Percentiles rank a stretch among this genome's conserved stretches.
These are phyloP conservation scores for Varecia variegata DNA, from an alignment of 2,797 vertebrate genomes.

Conservation along the genomic window DNA sequence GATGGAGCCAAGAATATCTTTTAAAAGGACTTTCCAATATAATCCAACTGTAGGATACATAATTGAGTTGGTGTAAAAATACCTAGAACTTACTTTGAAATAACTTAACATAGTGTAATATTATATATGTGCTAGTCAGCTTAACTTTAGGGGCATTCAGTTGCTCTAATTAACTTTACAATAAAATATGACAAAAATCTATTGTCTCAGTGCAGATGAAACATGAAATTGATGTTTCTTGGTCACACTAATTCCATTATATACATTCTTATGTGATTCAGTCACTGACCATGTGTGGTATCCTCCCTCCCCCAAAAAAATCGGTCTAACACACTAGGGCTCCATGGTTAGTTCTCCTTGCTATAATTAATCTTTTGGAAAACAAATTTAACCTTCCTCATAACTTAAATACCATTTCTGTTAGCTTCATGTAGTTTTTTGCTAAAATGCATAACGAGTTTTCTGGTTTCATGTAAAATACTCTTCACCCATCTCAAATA, in stretches of 20 bases:
- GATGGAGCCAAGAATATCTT: background rate
- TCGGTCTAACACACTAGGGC: background rate
- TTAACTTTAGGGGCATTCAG: background rate
- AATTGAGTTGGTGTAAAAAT: background rate
- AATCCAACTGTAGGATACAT: background rate
- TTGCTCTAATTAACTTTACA: constrained; percentile 26
- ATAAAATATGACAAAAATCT: background rate
- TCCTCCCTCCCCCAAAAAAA: background rate
- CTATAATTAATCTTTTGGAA: constrained; percentile 41
- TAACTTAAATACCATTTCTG: background rate
- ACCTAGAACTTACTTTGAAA: background rate
- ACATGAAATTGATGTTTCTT: background rate
- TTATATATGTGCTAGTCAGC: background rate
- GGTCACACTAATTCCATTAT: background rate
- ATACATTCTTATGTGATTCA: background rate
- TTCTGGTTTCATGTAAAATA: constrained; percentile 4
- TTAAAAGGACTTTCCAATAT: background rate
- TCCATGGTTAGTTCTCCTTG: background rate
- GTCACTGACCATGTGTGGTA: background rate
- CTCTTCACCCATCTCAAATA: background rate
- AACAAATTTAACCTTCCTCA: constrained; percentile 29
- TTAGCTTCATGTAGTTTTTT: background rate
- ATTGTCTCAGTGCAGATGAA: background rate
- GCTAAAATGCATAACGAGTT: background rate
- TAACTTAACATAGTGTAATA: background rate